Conservation (phyloP, 1,140 invertebrate species). For the Meloidogyne hapla region DNA sequence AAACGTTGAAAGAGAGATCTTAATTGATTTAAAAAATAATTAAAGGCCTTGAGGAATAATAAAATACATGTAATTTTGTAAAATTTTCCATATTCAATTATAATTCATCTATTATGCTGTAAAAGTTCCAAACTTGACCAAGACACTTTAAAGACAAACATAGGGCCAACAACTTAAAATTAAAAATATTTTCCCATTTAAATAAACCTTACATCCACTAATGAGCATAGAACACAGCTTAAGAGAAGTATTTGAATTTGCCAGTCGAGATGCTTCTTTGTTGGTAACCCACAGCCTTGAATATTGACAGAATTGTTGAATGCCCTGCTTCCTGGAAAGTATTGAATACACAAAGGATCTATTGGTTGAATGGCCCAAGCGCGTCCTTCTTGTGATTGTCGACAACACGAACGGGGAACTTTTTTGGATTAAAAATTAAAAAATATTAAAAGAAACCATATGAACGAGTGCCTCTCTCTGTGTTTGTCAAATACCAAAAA, state of each 20-base stretch:
- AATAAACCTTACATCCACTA: neutral
- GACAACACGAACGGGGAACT: slow-evolving; percentile 58
- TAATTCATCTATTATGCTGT: neutral
- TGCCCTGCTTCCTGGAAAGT: slow-evolving; percentile 49
- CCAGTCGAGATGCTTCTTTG: slow-evolving; percentile 18
- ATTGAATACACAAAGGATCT: slow-evolving; percentile 60
- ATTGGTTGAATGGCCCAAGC: slow-evolving; percentile 57
- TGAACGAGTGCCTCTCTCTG: slow-evolving; percentile 54
- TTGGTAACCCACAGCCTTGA: slow-evolving; percentile 30
- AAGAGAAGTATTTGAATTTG: neutral
- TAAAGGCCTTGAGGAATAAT: neutral
- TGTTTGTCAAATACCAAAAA: slow-evolving; percentile 64
- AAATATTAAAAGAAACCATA: slow-evolving; percentile 29
- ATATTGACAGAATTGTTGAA: slow-evolving; percentile 57
- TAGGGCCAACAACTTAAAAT: slow-evolving; percentile 7
- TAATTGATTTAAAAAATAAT: neutral
- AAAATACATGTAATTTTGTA: neutral
- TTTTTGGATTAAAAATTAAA: neutral
- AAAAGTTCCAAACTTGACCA: slow-evolving; percentile 11
- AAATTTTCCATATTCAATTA: neutral
- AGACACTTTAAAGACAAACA: slow-evolving; percentile 11
- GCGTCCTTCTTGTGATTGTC: slow-evolving; percentile 55
- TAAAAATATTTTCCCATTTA: neutral
- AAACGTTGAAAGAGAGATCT: neutral
- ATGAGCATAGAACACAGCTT: neutral